Evolutionary conservation across 1,140 invertebrate genomes (phyloP), one percentile per base, ranked within the genome.

Genomic region (Drosophila lacteicornis): DNA sequence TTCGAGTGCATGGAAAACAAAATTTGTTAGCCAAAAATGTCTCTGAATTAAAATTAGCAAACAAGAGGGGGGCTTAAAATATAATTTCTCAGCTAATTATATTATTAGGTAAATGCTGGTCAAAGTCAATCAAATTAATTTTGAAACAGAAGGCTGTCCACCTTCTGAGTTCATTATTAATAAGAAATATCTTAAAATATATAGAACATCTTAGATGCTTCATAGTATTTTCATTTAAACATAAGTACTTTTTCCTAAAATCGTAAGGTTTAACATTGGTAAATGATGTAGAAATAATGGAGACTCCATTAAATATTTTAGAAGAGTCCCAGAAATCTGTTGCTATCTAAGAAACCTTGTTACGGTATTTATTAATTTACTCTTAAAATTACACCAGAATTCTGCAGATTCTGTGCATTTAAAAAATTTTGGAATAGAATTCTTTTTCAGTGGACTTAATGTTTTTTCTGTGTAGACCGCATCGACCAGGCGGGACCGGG

Each of bases 391-490:
- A 4, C 11, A 4, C 0, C 19, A 13, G 11, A 47, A 3, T 13
- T 6, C 19, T 22, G 1, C 0, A 46, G 19, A 22, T 46, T 46
- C 1, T n/a, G 0, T 17, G 17, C 50, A 58, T 50, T 22, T 55
- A 38, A 43, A 43, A 11, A 17, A 19, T 4, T 3, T 43, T 45
- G 0, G 22, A 25, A 40, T 4, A 9, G 2, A 40, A 25, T 22
- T 11, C 0, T 11, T 3, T 19, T 11, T 50, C 8, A 59, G 22
- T 49, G 17, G 4, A 38, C 30, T 9, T 13, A 51, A 45, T 69
- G 42, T 27, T 51, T 19, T 38, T 46, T 17, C 38, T 53, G 47
- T 53, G 49, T 62, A 83, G 71, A 85, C 76, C 65, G 70, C 75
- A 56, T 74, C 49, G 51, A 58, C 38, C 60, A 65, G 65, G 60